Evolutionary conservation across 2,888 invertebrate species (phyloP), one percentile per base, ranked within the genome.

Genomic region (Brenthis daphne): DNA sequence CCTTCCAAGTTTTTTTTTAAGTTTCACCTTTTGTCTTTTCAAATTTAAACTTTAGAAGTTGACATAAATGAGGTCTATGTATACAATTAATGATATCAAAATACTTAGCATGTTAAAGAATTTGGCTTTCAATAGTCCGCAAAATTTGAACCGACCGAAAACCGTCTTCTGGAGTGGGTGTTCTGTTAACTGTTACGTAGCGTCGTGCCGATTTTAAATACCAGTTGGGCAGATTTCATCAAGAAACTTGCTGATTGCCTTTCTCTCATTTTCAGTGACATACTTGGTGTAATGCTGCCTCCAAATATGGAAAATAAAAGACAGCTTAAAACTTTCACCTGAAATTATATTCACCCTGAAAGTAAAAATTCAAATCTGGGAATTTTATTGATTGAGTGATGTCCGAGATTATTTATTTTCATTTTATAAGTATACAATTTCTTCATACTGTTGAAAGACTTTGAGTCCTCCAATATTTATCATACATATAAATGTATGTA

Each of bases 161-260:
- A 65, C 50, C 65, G 65, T 51, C 64, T 65, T 68, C 54, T 54
- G 29, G 65, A 68, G 61, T 65, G 61, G 68, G 64, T 65, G 68
- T 29, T 29, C 29, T 29, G 29, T 29, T 29, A 29, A 29, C 29
- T 29, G 5, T 70, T 55, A 57, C 64, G 64, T 67, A 60, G 67
- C 60, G 54, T 67, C 70, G 72, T 69, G 72, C 65, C 54, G 48
- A 57, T 68, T 69, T 67, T 69, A 72, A 73, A 73, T 73, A 73
- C 73, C 73, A 73, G 69, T 67, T 68, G 66, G 56, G 65, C 57
- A 57, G 73, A 73, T 73, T 54, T 61, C 67, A 73, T 71, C 67
- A 43, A 51, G 48, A 47, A 47, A 37, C 60, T 65, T 37, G 68
- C 50, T 50, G 63, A 57, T 57, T 54, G 63, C 71, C 71, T 68